phyloP scores from a whole-genome alignment of 2,113 vertebrate genomes.

The Ammodytes marinus region DNA sequence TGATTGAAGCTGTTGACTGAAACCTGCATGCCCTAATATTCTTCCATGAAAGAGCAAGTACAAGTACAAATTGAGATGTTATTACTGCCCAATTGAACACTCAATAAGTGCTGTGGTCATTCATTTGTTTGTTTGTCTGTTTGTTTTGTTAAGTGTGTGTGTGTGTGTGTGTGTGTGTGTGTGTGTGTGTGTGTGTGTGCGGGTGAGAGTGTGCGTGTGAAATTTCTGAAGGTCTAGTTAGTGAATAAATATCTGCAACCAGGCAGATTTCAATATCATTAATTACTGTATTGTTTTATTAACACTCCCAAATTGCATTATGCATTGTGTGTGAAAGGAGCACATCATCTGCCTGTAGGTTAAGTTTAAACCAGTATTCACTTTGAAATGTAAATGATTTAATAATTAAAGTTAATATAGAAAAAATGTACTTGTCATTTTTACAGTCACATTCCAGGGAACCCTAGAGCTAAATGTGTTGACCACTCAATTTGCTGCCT shows the following conservation, averaged over 20 bases:
- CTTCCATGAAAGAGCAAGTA: conserved; percentile 26
- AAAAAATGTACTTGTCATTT: too few relatives aligned
- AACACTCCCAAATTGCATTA: too few relatives aligned
- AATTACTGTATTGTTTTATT: not conserved
- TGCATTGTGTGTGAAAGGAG: too few relatives aligned
- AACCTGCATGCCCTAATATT: conserved; percentile 33
- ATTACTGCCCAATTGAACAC: conserved; percentile 56
- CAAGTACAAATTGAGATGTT: conserved; percentile 58
- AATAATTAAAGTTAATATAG: too few relatives aligned
- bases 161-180: not conserved
- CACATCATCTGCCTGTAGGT: not conserved
- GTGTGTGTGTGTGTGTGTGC: too few relatives aligned
- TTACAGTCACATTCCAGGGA: too few relatives aligned
- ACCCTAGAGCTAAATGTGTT: not conserved
- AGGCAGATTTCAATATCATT: conserved; percentile 18
- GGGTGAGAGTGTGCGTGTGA: too few relatives aligned
- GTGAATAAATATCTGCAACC: conserved; percentile 15
- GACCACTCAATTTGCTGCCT: not conserved
- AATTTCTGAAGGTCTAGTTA: conserved; percentile 33
- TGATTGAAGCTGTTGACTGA: conserved; percentile 56
- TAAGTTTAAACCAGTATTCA: not conserved
- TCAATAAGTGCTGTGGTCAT: conserved; percentile 52
- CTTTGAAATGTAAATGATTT: not conserved
- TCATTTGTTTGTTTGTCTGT: conserved; percentile 58
- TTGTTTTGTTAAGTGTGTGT: conserved; percentile 25